A percentile compares a stretch with the other conserved stretches of the same genome.
phyloP scores from a whole-genome alignment of 2,888 invertebrate genomes.

The Choreutis nemorana region DNA sequence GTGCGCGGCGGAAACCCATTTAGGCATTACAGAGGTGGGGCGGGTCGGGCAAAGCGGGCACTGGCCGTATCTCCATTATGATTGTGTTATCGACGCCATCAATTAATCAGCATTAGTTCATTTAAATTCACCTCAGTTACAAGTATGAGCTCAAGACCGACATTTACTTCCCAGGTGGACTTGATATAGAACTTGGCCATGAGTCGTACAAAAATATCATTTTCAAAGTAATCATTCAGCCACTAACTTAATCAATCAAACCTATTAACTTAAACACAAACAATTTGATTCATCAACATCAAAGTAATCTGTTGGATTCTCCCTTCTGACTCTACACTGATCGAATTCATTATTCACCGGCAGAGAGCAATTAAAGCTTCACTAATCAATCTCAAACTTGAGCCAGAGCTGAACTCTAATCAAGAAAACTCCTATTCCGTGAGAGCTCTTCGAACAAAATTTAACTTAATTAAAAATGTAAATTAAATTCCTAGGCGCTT shows the following conservation, averaged over 20 bases:
- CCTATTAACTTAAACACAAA: constrained; percentile 14
- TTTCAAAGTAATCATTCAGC: too few relatives aligned
- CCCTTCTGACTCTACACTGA: constrained; percentile 48
- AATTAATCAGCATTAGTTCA: constrained; percentile 55
- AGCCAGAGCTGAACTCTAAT: constrained; percentile 63
- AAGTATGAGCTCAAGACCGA: too few relatives aligned
- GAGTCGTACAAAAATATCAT: too few relatives aligned
- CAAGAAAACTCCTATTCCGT: constrained; percentile 66
- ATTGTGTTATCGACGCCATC: constrained; percentile 47
- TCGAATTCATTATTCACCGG: constrained; percentile 64
- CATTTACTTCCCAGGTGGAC: too few relatives aligned
- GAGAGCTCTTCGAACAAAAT: constrained; percentile 66
- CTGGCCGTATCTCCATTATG: constrained; percentile 36
- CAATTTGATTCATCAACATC: constrained; percentile 33
- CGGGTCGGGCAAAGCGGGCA: constrained; percentile 20
- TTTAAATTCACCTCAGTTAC: constrained; percentile 48
- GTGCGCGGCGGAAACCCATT: constrained; percentile 33
- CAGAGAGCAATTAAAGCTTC: constrained; percentile 62
- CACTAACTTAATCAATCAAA: neutral
- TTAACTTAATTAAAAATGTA: constrained; percentile 68
- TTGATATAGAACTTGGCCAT: constrained; percentile 28
- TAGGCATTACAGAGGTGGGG: constrained; percentile 30
- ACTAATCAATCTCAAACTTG: constrained; percentile 67
- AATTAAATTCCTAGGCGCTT: constrained; percentile 66
- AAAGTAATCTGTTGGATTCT: constrained; percentile 43